phyloP scores from a whole-genome alignment of 2,888 invertebrate species.

The Macaria liturata region DNA sequence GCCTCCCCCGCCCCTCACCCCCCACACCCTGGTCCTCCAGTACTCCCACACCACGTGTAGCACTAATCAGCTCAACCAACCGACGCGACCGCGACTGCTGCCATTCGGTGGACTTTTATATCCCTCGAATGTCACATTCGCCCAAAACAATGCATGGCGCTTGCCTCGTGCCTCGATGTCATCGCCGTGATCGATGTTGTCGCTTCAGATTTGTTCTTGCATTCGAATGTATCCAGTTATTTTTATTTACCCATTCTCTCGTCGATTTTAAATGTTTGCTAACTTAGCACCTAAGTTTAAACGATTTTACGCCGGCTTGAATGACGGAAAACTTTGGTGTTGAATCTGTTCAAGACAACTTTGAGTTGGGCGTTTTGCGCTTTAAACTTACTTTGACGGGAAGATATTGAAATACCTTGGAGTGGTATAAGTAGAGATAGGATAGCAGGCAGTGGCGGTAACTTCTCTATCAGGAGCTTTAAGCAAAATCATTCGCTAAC shows the following conservation, averaged over 20 bases:
- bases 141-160: constrained; percentile 68
- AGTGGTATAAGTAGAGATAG: constrained; percentile 2
- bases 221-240: constrained; percentile 11
- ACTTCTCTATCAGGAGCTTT: too few species aligned
- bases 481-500: too few species aligned
- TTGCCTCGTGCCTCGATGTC: constrained; percentile 63
- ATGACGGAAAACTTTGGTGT: neutral
- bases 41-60: constrained; percentile 57
- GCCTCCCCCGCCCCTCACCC: constrained; percentile 35
- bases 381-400: neutral
- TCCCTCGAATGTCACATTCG: constrained; percentile 41
- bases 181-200: constrained; percentile 67
- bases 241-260: constrained; percentile 11
- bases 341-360: constrained; percentile 6
- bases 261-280: constrained; percentile 10
- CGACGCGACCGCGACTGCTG: constrained; percentile 47
- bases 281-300: neutral
- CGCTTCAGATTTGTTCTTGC: constrained; percentile 38
- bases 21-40: constrained; percentile 33
- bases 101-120: constrained; percentile 42
- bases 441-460: neutral
- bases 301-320: neutral
- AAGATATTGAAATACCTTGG: neutral
- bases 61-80: constrained; percentile 71
- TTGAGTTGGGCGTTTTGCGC: constrained; percentile 1